Evolutionary conservation across 2,888 invertebrate genomes (phyloP).

Genomic region (Siphlonurus alternatus): DNA sequence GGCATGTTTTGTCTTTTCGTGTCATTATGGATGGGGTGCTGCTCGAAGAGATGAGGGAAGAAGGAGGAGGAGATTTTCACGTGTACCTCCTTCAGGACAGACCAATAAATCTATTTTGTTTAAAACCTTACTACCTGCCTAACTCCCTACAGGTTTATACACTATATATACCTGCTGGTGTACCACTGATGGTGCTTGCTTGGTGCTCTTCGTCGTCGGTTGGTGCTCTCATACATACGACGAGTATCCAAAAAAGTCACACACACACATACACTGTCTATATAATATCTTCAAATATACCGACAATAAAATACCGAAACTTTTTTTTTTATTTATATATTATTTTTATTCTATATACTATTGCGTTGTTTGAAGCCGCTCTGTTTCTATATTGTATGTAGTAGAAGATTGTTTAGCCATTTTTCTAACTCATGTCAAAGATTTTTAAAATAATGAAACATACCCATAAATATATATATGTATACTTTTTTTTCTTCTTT

Average conservation of each 20-base stretch:
- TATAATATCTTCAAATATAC: neutral
- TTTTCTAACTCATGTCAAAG: neutral
- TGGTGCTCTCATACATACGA: neutral
- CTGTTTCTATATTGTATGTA: neutral
- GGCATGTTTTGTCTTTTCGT: neutral
- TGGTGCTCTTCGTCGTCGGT: no score
- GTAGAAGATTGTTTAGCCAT: neutral
- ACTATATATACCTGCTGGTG: neutral
- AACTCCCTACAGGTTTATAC: neutral
- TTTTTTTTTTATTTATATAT: neutral
- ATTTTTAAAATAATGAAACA: neutral
- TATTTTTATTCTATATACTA: no score
- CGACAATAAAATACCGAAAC: neutral
- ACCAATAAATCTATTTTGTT: neutral
- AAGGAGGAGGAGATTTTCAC: neutral
- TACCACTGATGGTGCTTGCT: neutral
- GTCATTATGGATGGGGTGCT: neutral
- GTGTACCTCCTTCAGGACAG: neutral
- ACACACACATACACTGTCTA: neutral
- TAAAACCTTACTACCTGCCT: neutral
- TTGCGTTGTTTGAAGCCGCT: neutral
- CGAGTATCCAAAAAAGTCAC: neutral
- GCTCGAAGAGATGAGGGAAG: neutral
- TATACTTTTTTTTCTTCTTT: neutral
- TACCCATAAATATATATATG: neutral